Base-by-base conservation (phyloP, 2,113 vertebrate species). In the Dissostichus mawsoni region DNA sequence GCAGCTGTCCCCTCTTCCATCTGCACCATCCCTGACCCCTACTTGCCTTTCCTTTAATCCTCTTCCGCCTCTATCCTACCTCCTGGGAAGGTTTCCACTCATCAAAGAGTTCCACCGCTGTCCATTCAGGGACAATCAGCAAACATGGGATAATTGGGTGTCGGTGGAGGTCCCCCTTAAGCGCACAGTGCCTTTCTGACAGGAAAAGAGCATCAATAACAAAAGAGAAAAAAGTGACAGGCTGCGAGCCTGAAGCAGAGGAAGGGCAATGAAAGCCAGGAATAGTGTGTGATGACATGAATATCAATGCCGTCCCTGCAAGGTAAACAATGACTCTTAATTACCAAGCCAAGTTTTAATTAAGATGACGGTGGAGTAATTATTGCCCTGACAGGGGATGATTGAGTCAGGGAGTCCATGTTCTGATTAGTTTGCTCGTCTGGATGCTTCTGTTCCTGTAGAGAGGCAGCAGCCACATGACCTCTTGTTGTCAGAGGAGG, bases 291-390 rank as follows among this genome's bases (percentile, higher is more conserved):
- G 81, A 87, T 93, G 93, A 93, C 93, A 91, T 94, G 95, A 95
- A 97, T 96, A 93, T 88, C 94, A 96, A 96, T 95, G 89, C 89
- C 76, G 94, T 94, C 92, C 93, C 94, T 94, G 95, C 94, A 96
- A 97, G 93, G 95, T 97, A 97, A 96, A 97, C 96, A 97, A 96
- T 95, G 95, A 95, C 91, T 96, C 92, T 95, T 96, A 96, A 98
- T 98, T 96, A 97, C 93, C 93, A 94, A 94, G 92, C 95, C 95
- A 96, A 95, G 87, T 94, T 97, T 97, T 97, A 97, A 98, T 99
- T 97, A 97, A 97, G 96, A 97, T 95, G 95, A 96, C 93, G 95
- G 94, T 91, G 84, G 87, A 94, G 92, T 95, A 96, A 98, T 97
- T 96, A 96, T 96, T 95, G 95, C 89, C 90, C 97, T 96, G 96